Base-by-base conservation (phyloP, 2,888 invertebrate genomes). In the Cyaniris semiargus region DNA sequence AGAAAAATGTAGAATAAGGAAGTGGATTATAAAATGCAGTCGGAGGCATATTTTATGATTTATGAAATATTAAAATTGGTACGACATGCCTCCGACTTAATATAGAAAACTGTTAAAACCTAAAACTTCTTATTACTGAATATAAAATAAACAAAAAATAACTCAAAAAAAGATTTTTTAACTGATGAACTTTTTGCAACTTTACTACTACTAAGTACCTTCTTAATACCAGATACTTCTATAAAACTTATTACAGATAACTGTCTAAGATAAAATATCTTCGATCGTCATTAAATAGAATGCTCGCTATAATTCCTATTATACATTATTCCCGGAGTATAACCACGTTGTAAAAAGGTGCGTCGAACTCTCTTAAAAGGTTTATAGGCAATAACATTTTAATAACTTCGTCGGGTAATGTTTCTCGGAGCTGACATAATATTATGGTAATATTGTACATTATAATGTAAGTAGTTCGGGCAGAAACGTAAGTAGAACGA, bases 281-380 rank as follows among this genome's bases (percentile, higher is more conserved):
- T 21, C 23, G 60, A 23, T 23, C 60, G 21, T 38, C 70, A 66
- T 48, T 76, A 77, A 78, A 79, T 79, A 78, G 77, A 72, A 72
- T 76, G 10, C 60, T 66, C 60, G 44, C 53, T 71, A 7, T 72
- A 21, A 21, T 72, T 13, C 48, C 48, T 27, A n/a, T n/a, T 21
- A 72, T 48, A 27, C 23, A 44, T 72, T 72, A 72, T 72, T 72
- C 72, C 18, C 44, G 72, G 34, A 72, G 72, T 72, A 44, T 72
- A 72, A 72, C 72, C 72, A 72, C 72, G 72, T 72, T 48, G 74
- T 74, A 74, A 48, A 74, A 74, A 53, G 44, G 53, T 53, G 27
- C 74, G 53, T 74, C 44, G 48, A 74, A 74, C 53, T 74, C 53
- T 27, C 74, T 74, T 53, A 74, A 53, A 74, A 53, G 23, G 48